Base-by-base conservation (phyloP, 30 jellyfish, hydroid and myxozoan species). In the Pseudorhiza aurosa region DNA sequence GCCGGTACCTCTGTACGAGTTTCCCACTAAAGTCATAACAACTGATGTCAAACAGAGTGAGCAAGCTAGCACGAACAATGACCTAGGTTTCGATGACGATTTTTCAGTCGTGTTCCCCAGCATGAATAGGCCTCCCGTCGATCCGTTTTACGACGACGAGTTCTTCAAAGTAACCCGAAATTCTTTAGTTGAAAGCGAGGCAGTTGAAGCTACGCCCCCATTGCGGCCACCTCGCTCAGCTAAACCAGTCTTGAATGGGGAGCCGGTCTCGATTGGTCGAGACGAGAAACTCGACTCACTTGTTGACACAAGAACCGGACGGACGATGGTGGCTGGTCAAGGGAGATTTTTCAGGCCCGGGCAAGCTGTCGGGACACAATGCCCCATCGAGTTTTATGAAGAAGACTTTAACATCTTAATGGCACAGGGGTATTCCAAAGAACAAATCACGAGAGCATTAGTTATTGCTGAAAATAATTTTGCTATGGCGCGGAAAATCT, bases 351-450 rank as follows among this genome's bases (percentile, higher is more conserved):
- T 72, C 43, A 83, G 71, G 25, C 84, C 77, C 35, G 83, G 95
- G 14, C 95, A 72, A 46, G 51, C 88, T 0, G 56, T 24, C 36
- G 81, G 69, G 30, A 24, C 74, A 26, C 57, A 65, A 45, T 65
- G 73, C 4, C 90, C 85, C 8, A 87, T 87, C 42, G 82, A 88
- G 57, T 81, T 77, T 80, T 80, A 78, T 67, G 96, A 90, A 14
- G 94, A 82, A 46, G 96, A 90, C 77, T 90, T 68, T 26, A 53
- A 80, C 49, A 74, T 81, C 57, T 81, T 92, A 55, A 92, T 85
- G 92, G 72, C 96, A 6, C 97, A 85, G 49, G 98, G 98, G 28
- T 92, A 92, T 77, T 77, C 98, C n/a, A 59, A 85, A 49, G 96
- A 87, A 35, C 95, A 77, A 33, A 79, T 85, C 2, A 72, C 85